phyloP scores from a whole-genome alignment of 2,888 invertebrate genomes.

The Heteromurus nitidus region DNA sequence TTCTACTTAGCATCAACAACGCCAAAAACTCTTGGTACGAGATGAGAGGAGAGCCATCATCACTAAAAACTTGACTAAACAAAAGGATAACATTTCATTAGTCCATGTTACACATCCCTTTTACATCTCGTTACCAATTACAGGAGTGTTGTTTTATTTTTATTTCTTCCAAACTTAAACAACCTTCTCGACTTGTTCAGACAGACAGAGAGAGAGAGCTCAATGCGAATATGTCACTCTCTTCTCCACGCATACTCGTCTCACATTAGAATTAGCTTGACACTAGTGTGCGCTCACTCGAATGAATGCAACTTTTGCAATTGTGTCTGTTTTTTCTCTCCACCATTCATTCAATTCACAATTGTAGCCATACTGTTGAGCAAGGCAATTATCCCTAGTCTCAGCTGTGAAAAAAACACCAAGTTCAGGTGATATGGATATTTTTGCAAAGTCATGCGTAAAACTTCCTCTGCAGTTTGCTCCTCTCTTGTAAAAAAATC shows the following conservation, averaged over 20 bases:
- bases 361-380: too few species aligned
- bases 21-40: background rate
- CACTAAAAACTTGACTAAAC: slow-evolving; percentile 31
- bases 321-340: too few species aligned
- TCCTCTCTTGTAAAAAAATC: background rate
- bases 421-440: background rate
- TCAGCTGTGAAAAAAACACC: too few species aligned
- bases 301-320: too few species aligned
- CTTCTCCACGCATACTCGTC: too few species aligned
- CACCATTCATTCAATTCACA: too few species aligned
- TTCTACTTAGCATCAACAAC: slow-evolving; percentile 13
- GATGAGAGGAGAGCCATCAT: slow-evolving; percentile 24
- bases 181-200: slow-evolving; percentile 7
- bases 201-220: background rate
- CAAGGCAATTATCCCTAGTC: too few species aligned
- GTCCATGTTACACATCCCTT: slow-evolving; percentile 43
- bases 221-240: background rate
- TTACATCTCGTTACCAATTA: slow-evolving; percentile 49
- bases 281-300: too few species aligned
- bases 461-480: slow-evolving; percentile 64
- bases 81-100: slow-evolving; percentile 57
- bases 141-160: slow-evolving; percentile 24
- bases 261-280: too few species aligned
- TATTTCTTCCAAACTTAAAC: slow-evolving; percentile 6
- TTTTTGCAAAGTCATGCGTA: slow-evolving; percentile 63